These are phyloP conservation scores for Hypothenemus hampei DNA, from an alignment of 1,140 invertebrate genomes.

Conservation along the genomic window DNA sequence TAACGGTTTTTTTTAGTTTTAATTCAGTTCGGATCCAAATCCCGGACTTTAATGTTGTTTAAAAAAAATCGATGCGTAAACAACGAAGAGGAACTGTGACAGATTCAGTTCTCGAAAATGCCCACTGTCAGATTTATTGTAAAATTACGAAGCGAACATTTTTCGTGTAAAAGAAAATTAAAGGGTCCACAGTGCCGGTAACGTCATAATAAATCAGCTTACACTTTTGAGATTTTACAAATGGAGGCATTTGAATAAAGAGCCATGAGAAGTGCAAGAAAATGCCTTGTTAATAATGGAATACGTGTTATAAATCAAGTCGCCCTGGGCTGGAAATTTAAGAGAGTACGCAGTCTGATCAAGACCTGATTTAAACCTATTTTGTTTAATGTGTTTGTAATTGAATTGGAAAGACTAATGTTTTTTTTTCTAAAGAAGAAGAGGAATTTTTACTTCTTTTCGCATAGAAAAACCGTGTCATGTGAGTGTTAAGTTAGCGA, in stretches of 20 bases:
- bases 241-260: slow-evolving; percentile 30
- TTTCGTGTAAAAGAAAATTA: too few species aligned
- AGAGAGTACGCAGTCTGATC: neutral
- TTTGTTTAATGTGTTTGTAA: neutral
- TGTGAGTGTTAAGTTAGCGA: neutral
- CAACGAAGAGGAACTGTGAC: too few species aligned
- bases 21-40: too few species aligned
- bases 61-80: too few species aligned
- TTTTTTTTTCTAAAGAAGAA: too few species aligned
- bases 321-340: neutral
- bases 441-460: neutral
- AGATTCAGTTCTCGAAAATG: too few species aligned
- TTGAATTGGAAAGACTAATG: neutral
- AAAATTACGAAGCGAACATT: too few species aligned
- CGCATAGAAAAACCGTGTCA: neutral
- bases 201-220: slow-evolving; percentile 30
- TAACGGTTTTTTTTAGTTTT: too few species aligned
- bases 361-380: neutral
- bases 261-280: slow-evolving; percentile 13
- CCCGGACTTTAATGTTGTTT: too few species aligned
- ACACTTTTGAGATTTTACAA: slow-evolving; percentile 23
- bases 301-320: slow-evolving; percentile 32
- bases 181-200: too few species aligned
- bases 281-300: slow-evolving; percentile 30
- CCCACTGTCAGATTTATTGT: too few species aligned